Conservation (phyloP, 2,797 vertebrate species). For the Sebastes steindachneri region DNA sequence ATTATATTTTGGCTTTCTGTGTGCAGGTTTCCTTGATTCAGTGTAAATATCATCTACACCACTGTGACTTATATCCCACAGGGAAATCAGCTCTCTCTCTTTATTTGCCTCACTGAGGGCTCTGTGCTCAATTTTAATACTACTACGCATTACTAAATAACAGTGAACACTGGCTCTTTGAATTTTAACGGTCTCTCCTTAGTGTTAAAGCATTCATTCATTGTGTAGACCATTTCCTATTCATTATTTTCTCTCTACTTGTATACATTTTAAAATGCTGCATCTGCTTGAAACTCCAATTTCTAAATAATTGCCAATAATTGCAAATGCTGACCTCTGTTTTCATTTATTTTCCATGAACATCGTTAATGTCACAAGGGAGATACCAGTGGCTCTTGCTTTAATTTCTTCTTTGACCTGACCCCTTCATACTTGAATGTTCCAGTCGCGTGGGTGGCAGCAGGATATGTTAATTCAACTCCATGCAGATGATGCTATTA, state of each 20-base stretch:
- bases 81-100: slow-evolving; percentile 30
- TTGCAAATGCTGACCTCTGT: slow-evolving; percentile 51
- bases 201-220: background rate
- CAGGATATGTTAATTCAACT: slow-evolving; percentile 73
- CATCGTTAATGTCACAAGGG: slow-evolving; percentile 52
- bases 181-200: background rate
- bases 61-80: slow-evolving; percentile 22
- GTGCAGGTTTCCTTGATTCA: slow-evolving; percentile 9
- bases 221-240: background rate
- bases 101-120: slow-evolving; percentile 7
- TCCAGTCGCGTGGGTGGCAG: slow-evolving; percentile 76
- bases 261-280: background rate
- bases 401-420: slow-evolving; percentile 63
- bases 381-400: slow-evolving; percentile 42
- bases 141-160: slow-evolving; percentile 1
- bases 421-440: slow-evolving; percentile 68
- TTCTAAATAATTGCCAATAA: slow-evolving; percentile 54
- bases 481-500: slow-evolving; percentile 76
- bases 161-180: background rate
- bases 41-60: slow-evolving; percentile 16
- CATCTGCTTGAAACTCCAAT: slow-evolving; percentile 4
- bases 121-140: slow-evolving; percentile 25
- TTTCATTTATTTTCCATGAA: slow-evolving; percentile 64
- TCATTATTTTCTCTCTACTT: slow-evolving; percentile 1
- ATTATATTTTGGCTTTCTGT: slow-evolving; percentile 25